Percentiles rank a stretch among this genome's conserved stretches.
Conservation (phyloP, 2,888 invertebrate species). For the Drosophila emarginata region DNA sequence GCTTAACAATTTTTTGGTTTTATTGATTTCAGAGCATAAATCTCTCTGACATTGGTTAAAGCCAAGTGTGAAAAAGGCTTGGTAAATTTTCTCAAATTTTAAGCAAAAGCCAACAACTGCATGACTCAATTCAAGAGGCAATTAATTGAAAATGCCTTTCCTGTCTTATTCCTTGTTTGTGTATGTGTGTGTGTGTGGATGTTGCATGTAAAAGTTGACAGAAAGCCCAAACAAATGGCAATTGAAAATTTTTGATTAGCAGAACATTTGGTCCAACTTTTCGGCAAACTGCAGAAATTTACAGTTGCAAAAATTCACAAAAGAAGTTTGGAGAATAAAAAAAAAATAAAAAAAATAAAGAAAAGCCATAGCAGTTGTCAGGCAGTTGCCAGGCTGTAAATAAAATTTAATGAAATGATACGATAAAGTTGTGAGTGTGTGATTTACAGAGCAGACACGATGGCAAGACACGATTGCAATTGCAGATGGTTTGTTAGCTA, state of each 20-base stretch:
- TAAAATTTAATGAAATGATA: slow-evolving; percentile 74
- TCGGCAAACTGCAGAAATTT: slow-evolving; percentile 44
- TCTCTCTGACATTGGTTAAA: not conserved
- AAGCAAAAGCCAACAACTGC: slow-evolving; percentile 4
- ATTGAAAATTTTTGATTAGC: slow-evolving; percentile 54
- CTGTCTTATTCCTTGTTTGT: slow-evolving; percentile 1
- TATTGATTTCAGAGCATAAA: not conserved
- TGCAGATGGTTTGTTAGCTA: slow-evolving; percentile 62
- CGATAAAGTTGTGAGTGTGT: slow-evolving; percentile 71
- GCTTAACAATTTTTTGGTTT: not conserved
- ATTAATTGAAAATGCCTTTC: slow-evolving; percentile 66
- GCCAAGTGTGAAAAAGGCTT: not conserved
- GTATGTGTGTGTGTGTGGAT: slow-evolving; percentile 14
- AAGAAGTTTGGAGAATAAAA: slow-evolving; percentile 17
- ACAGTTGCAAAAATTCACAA: slow-evolving; percentile 39
- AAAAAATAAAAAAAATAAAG: slow-evolving; percentile 9
- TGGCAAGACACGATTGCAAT: slow-evolving; percentile 56
- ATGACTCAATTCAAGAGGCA: slow-evolving; percentile 34
- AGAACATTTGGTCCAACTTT: slow-evolving; percentile 35
- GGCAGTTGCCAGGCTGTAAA: slow-evolving; percentile 63
- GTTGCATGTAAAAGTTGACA: slow-evolving; percentile 29
- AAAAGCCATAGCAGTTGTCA: slow-evolving; percentile 18
- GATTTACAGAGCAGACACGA: slow-evolving; percentile 62
- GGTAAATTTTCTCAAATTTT: not conserved
- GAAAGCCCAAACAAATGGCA: slow-evolving; percentile 48